Base-by-base conservation (phyloP, 2,113 vertebrate species). In the Pandion haliaetus region DNA sequence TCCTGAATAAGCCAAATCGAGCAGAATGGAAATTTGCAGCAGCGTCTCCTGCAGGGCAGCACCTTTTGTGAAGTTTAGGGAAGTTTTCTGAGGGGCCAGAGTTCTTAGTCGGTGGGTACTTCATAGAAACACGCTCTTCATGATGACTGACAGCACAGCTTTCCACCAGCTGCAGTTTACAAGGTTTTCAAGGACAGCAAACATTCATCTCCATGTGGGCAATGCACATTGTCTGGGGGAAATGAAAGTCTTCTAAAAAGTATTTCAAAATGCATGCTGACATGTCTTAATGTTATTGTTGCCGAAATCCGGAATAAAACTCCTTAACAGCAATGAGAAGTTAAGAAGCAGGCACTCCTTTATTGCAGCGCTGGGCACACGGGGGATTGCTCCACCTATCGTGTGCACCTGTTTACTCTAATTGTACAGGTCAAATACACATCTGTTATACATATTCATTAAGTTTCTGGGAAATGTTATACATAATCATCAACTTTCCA, bases 71-170 rank as follows among this genome's bases (percentile, higher is more conserved):
- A 87, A 47, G 23, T 21, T 57, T 21, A 49, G 42, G 58, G 38
- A 57, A 34, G 36, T 26, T 32, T 82, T 73, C 40, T 44, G 31
- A 76, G 42, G 31, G 25, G 20, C 9, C 57, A 13, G 3, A 15
- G 44, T 17, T 61, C 32, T 59, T 36, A 20, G 26, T 0, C 65
- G 34, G 16, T 54, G 79, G 20, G 12, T n/a, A 14, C 34, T 45
- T 74, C 49, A 54, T 2, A 50, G 50, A 63, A 84, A 69, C 31
- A 28, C 0, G 1, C 23, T 50, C 19, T 67, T 59, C 0, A 1
- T 82, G 55, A 36, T 0, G 0, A 38, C 32, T 36, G 63, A 23
- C 14, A 78, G 47, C 17, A 29, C 24, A 19, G 40, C 23, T 58
- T 72, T 63, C 32, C 40, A 58, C 8, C 62, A 61, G 40, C 40